phyloP scores from a whole-genome alignment of 1,140 invertebrate genomes.

The Carposina sasakii region DNA sequence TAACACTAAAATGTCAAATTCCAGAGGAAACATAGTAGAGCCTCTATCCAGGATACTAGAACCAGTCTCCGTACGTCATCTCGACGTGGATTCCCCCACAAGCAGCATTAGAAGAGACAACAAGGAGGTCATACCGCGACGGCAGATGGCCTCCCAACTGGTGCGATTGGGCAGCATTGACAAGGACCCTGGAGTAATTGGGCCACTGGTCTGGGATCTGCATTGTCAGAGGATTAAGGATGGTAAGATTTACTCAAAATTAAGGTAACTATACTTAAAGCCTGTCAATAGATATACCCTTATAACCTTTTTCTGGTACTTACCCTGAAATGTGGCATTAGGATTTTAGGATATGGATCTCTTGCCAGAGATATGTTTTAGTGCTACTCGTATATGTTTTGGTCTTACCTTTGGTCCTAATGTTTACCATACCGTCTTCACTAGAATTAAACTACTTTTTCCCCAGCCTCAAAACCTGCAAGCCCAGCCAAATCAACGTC shows the following conservation, averaged over 20 bases:
- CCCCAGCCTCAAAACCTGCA: slow-evolving; percentile 42
- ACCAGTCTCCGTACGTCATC: slow-evolving; percentile 78
- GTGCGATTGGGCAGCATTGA: slow-evolving; percentile 75
- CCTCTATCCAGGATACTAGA: slow-evolving; percentile 85
- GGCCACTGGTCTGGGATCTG: slow-evolving; percentile 86
- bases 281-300: no score
- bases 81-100: slow-evolving; percentile 74
- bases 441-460: no score
- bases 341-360: no score
- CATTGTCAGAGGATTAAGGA: slow-evolving; percentile 72
- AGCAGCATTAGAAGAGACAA: slow-evolving; percentile 25
- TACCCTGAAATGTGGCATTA: no score
- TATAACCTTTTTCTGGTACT: no score
- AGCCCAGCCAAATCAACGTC: slow-evolving; percentile 32
- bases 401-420: no score
- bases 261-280: background rate
- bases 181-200: slow-evolving; percentile 87
- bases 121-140: slow-evolving; percentile 38
- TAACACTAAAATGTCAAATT: no score
- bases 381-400: no score
- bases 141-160: slow-evolving; percentile 58
- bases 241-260: slow-evolving; percentile 32
- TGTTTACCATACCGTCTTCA: no score
- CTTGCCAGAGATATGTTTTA: no score
- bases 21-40: slow-evolving; percentile 78